These are phyloP conservation scores for Chelidonichthys spinosus DNA, from an alignment of 2,797 vertebrate species.

Conservation along the genomic window DNA sequence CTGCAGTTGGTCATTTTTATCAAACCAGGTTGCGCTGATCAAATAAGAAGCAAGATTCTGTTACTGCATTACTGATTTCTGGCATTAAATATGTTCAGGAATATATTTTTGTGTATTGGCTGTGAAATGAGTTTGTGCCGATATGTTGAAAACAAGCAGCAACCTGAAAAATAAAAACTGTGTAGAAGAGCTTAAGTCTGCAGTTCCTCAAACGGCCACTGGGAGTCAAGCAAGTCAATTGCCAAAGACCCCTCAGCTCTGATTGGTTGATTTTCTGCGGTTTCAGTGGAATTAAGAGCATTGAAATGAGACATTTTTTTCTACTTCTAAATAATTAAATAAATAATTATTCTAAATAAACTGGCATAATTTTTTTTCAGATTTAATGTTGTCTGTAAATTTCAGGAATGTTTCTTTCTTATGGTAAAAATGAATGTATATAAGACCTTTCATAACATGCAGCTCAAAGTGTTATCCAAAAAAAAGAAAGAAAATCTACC, in stretches of 20 bases:
- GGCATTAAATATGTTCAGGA: background rate
- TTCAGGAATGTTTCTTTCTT: background rate
- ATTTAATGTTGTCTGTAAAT: background rate
- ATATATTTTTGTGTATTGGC: background rate
- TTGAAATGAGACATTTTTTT: background rate
- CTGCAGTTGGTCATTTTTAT: background rate
- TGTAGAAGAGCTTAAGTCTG: too few species aligned
- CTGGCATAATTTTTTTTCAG: background rate
- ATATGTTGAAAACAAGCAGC: background rate
- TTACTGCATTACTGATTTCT: background rate
- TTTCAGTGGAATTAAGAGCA: background rate
- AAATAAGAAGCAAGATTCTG: background rate
- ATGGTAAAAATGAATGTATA: too few species aligned
- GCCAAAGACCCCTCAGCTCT: too few species aligned
- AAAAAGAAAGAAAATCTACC: too few species aligned
- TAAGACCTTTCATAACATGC: too few species aligned
- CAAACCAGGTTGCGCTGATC: background rate
- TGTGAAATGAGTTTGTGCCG: background rate
- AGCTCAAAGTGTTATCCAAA: too few species aligned
- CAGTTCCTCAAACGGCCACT: too few species aligned
- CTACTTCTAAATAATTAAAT: too few species aligned
- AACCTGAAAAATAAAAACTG: too few species aligned
- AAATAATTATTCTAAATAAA: background rate
- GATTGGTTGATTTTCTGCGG: background rate
- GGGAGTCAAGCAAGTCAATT: too few species aligned